Base-by-base conservation (phyloP, 2,888 invertebrate species). In the Lottia gigantea region DNA sequence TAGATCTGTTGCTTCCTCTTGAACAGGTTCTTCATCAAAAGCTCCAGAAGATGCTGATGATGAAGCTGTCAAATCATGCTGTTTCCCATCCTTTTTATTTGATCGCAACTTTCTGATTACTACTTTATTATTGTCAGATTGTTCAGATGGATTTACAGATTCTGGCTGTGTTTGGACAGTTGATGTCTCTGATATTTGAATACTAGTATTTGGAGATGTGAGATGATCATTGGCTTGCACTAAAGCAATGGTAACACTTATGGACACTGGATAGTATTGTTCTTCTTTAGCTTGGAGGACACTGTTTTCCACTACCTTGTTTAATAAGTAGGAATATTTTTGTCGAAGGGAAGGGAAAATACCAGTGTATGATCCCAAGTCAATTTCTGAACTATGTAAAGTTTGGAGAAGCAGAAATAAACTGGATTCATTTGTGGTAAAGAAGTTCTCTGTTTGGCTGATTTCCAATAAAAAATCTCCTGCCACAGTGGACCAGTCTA, bases 351-450 rank as follows among this genome's bases (percentile, higher is more conserved):
- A 45, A 8, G 79, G 74, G 65, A 85, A 82, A 6, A 70, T 76
- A 23, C 82, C 80, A 7, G 69, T 74, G 68, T 84, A 85, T 6
- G 83, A 82, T 6, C 83, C 84, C 1, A 85, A 72, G 12, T 81
- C 76, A 55, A 85, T 89, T 75, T 90, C 90, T 81, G 91, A 90
- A 77, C 91, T 90, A 68, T 86, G 89, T 75, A 91, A 83, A 47
- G 88, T 87, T 72, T 90, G 89, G 74, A 92, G 86, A 69, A 92
- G 87, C 73, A 90, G 89, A 83, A 91, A 92, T 68, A 92, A 88
- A 80, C 91, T 91, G 63, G 91, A 86, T 80, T 91, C 91, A 80
- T 91, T 92, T 70, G 91, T 90, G 23, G 89, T 89, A 83, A 91
- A 92, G 67, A 92, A 87, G 62, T 90, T 89, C 75, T 91, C 91